These are phyloP conservation scores for Quadriops clusia DNA, from an alignment of 2,888 invertebrate genomes.

Conservation along the genomic window DNA sequence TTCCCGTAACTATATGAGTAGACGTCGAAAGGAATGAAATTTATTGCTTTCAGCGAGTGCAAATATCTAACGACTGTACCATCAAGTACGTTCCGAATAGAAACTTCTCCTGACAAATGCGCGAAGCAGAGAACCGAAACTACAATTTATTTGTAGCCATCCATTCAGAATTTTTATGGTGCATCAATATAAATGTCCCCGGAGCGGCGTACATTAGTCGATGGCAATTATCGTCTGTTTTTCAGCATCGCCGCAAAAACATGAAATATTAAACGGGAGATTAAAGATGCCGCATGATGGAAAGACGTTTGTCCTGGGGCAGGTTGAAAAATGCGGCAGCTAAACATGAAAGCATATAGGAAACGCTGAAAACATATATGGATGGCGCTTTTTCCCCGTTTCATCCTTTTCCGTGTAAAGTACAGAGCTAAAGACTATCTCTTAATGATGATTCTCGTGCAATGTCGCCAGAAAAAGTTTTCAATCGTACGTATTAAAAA, in stretches of 20 bases:
- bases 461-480: conserved; percentile 17
- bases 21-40: no score
- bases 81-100: no score
- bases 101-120: no score
- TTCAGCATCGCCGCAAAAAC: conserved; percentile 29
- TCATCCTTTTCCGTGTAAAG: conserved; percentile 26
- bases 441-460: conserved; percentile 23
- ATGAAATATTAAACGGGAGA: conserved; percentile 33
- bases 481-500: conserved; percentile 21
- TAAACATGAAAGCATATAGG: conserved; percentile 31
- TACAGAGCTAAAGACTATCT: conserved; percentile 23
- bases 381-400: conserved; percentile 28
- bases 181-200: conserved; percentile 23
- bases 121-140: no score
- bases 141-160: conserved; percentile 16
- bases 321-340: conserved; percentile 29
- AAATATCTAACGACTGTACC: no score
- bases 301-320: conserved; percentile 30
- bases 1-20: no score
- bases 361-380: conserved; percentile 27
- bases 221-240: conserved; percentile 32
- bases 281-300: conserved; percentile 31
- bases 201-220: conserved; percentile 27
- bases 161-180: conserved; percentile 19
- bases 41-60: no score